These are phyloP conservation scores for Lithophane socia DNA, from an alignment of 2,888 invertebrate species.

Conservation along the genomic window DNA sequence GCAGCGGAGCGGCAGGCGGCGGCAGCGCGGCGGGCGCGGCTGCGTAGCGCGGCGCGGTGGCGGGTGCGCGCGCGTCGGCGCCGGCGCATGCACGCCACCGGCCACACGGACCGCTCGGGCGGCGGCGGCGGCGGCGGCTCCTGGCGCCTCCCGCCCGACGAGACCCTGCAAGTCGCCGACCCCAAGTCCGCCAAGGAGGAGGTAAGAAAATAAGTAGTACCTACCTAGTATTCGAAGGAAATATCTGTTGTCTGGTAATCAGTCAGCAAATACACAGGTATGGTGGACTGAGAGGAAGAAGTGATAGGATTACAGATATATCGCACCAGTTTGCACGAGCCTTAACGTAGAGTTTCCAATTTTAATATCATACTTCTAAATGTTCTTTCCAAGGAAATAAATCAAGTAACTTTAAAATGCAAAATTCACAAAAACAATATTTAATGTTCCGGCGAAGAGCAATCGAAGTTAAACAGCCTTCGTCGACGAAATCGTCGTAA, in stretches of 20 bases:
- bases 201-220: conserved; percentile 68
- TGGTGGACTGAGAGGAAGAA: not conserved
- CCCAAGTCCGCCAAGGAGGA: conserved; percentile 94
- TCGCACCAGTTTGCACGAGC: no score
- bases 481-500: conserved; percentile 55
- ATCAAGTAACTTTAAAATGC: conserved; percentile 35
- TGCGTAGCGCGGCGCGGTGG: conserved; percentile 90
- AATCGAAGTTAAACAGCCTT: conserved; percentile 55
- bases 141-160: conserved; percentile 98
- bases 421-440: conserved; percentile 45
- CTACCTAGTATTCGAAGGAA: not conserved
- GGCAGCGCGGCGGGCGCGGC: conserved; percentile 76
- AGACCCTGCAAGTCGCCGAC: conserved; percentile 97
- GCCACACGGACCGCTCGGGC: conserved; percentile 95
- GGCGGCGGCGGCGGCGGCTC: conserved; percentile 92
- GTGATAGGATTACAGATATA: no score
- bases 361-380: not conserved
- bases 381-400: conserved; percentile 11
- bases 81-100: conserved; percentile 97
- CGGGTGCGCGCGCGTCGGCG: conserved; percentile 91
- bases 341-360: not conserved
- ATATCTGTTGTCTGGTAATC: not conserved
- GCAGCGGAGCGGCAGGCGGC: conserved; percentile 65
- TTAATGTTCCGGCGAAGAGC: conserved; percentile 42
- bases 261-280: not conserved